Base-by-base conservation (phyloP, 2,888 invertebrate genomes). In the Drosophila mettleri region DNA sequence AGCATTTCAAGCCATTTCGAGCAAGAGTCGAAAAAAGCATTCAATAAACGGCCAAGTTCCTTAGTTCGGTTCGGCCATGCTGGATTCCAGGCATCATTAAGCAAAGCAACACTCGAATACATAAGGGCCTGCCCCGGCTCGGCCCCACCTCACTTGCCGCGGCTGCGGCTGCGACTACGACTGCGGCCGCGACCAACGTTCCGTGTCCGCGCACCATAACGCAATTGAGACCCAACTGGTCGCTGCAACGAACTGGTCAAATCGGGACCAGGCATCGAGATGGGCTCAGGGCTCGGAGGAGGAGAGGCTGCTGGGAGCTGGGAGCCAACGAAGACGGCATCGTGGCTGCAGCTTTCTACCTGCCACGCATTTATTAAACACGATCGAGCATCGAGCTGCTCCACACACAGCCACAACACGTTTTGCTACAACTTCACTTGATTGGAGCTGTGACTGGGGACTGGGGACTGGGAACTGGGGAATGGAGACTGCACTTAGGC, bases 81-180 rank as follows among this genome's bases (percentile, higher is more conserved):
- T 90, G 90, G 80, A 90, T 90, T 90, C 90, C 88, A 83, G 69
- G 81, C 82, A 87, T 83, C 82, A 83, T 83, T 83, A 83, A 85
- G 79, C 73, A 69, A 73, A 60, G 72, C 69, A 78, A 80, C 83
- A 66, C 70, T 64, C 70, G 74, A 72, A 86, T 88, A 88, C 88
- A 83, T 83, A 88, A 86, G 83, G 86, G 80, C 67, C 65, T 36
- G 9, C 27, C 16, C 46, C 33, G 5, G 2, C 33, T 6, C 22
- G 9, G 20, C 22, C 49, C n/a, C 49, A n/a, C n/a, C 20, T 10
- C 48, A 2, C 22, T 5, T 22, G 46, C 8, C 46, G 0, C 14
- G 4, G 0, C 33, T 20, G 7, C 22, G 1, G 45, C 12, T 10
- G 7, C 29, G 29, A 18, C 29, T 46, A 22, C 14, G 4, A 0